Conservation (phyloP, 2,888 invertebrate species). For the Drosophila parthenogenetica region DNA sequence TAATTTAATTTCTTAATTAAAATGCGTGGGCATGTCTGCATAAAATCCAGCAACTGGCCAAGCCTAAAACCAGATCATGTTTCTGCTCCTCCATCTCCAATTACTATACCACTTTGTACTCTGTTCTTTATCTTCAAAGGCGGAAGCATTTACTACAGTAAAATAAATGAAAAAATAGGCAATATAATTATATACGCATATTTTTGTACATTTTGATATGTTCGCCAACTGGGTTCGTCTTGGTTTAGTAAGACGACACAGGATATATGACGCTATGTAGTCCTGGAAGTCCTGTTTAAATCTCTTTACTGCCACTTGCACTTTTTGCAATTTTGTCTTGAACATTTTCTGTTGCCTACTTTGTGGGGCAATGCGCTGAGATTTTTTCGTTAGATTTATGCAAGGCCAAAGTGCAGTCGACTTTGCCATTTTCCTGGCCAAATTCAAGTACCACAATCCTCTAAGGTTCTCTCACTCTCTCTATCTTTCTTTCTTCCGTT, state of each 20-base stretch:
- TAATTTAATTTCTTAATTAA: conserved; percentile 82
- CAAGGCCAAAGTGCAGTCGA: conserved; percentile 35
- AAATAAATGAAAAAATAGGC: background rate
- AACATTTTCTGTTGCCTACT: conserved; percentile 45
- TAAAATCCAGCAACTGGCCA: conserved; percentile 67
- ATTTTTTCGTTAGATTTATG: conserved; percentile 31
- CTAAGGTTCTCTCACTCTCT: background rate
- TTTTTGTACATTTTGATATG: conserved; percentile 17
- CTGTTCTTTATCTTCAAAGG: conserved; percentile 45
- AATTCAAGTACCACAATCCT: conserved; percentile 26
- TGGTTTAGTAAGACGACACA: background rate
- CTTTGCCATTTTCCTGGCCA: conserved; percentile 25
- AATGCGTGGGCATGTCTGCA: conserved; percentile 77
- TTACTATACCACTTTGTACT: background rate
- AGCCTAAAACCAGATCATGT: conserved; percentile 33
- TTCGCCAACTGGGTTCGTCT: conserved; percentile 3
- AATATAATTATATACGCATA: conserved; percentile 16
- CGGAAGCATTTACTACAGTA: background rate
- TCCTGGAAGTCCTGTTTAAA: conserved; percentile 1
- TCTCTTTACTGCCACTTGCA: conserved; percentile 3
- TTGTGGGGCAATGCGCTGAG: conserved; percentile 32
- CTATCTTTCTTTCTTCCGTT: conserved; percentile 5
- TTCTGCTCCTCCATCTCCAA: background rate
- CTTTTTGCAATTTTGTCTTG: conserved; percentile 38
- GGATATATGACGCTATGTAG: background rate